Conservation (phyloP, 2,888 invertebrate genomes). For the Dasysyrphus tricinctus region DNA sequence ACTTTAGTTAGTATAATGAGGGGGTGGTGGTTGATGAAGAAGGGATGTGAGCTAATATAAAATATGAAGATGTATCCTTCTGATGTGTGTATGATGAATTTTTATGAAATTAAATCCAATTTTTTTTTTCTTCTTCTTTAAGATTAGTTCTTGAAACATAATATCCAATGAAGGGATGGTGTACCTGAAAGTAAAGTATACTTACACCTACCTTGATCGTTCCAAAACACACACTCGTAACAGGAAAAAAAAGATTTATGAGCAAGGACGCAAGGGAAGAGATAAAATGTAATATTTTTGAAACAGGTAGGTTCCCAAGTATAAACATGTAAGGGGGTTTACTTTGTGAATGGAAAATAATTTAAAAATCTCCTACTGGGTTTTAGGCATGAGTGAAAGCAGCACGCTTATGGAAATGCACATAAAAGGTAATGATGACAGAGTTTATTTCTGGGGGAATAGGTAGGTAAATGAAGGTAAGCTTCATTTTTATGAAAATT, state of each 20-base stretch:
- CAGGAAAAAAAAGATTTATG: no score
- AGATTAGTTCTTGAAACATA: conserved; percentile 24
- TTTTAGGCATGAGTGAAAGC: not conserved
- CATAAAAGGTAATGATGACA: conserved; percentile 23
- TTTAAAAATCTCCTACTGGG: conserved; percentile 37
- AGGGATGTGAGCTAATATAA: not conserved
- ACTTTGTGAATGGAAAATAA: conserved; percentile 8
- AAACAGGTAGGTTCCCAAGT: not conserved
- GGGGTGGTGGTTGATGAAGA: not conserved
- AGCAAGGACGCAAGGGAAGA: not conserved
- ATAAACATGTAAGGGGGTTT: conserved; percentile 6
- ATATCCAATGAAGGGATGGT: conserved; percentile 23
- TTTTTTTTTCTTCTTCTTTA: conserved; percentile 11
- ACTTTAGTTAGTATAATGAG: not conserved
- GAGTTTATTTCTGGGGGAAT: not conserved
- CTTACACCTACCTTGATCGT: no score
- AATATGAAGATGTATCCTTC: conserved; percentile 7
- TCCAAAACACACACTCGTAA: no score
- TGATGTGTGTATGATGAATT: conserved; percentile 38
- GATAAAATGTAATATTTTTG: not conserved
- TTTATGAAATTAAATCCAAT: conserved; percentile 58
- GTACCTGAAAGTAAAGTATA: not conserved
- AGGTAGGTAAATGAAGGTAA: no score
- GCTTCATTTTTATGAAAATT: not conserved
- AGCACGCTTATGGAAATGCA: not conserved